Evolutionary conservation across 2,888 invertebrate species (phyloP).

Genomic region (Platypus cylindrus): DNA sequence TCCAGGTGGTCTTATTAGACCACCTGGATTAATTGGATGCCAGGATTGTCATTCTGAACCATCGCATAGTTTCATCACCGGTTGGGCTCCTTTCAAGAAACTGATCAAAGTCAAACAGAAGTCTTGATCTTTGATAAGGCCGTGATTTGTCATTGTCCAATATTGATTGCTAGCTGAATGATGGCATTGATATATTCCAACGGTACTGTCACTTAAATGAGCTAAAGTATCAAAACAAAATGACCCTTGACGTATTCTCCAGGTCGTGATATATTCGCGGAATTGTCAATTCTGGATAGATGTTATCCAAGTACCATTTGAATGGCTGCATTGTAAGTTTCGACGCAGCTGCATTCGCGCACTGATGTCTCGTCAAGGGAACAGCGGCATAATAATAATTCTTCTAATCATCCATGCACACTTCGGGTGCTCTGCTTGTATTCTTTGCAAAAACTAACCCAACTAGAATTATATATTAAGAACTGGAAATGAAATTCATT

Average conservation of each 20-base stretch:
- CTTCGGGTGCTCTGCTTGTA: slow-evolving; percentile 92
- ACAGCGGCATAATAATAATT: slow-evolving; percentile 94
- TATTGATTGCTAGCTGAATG: slow-evolving; percentile 90
- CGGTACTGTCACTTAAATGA: slow-evolving; percentile 68
- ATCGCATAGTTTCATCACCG: slow-evolving; percentile 35
- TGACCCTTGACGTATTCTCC: slow-evolving; percentile 69
- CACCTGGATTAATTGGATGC: slow-evolving; percentile 50
- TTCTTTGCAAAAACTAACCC: slow-evolving; percentile 94
- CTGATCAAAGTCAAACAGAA: slow-evolving; percentile 70
- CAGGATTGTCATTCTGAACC: slow-evolving; percentile 57
- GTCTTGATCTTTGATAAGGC: slow-evolving; percentile 77
- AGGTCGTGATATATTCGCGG: slow-evolving; percentile 42
- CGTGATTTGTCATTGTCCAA: slow-evolving; percentile 73
- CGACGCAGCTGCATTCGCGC: slow-evolving; percentile 66
- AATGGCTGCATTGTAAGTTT: slow-evolving; percentile 85
- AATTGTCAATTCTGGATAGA: slow-evolving; percentile 74
- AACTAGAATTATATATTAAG: too few species aligned
- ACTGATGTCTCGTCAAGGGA: slow-evolving; percentile 71
- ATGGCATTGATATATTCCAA: slow-evolving; percentile 91
- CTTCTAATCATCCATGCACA: too few species aligned
- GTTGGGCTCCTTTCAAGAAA: slow-evolving; percentile 48
- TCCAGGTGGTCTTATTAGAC: slow-evolving; percentile 54
- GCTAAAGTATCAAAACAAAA: slow-evolving; percentile 93
- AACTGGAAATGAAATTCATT: too few species aligned
- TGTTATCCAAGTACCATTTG: slow-evolving; percentile 86